These are phyloP conservation scores for Grammomys surdaster DNA, from an alignment of 2,113 vertebrate genomes.

Conservation along the genomic window DNA sequence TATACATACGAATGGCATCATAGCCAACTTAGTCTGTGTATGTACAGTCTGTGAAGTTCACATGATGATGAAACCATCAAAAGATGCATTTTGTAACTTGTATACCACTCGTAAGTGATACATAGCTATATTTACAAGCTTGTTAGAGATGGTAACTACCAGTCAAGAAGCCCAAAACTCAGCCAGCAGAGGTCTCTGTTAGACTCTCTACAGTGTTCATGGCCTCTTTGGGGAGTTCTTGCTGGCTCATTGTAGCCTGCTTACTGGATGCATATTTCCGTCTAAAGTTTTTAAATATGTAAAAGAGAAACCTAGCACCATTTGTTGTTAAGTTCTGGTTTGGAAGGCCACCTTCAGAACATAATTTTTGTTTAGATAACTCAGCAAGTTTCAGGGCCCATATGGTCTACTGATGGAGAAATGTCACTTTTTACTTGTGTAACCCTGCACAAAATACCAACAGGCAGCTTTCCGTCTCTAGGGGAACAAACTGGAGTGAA, in stretches of 20 bases:
- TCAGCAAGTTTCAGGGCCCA: not conserved
- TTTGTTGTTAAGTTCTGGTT: conserved; percentile 29
- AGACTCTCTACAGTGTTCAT: conserved; percentile 38
- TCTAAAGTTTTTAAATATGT: conserved; percentile 6
- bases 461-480: not conserved
- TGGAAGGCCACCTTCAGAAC: conserved; percentile 10
- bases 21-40: not conserved
- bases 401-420: not conserved
- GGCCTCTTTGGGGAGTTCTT: not conserved
- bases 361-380: not conserved
- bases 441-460: not conserved
- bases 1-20: not conserved
- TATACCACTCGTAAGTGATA: not conserved
- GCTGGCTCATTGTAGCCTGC: not conserved
- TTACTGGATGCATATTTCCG: conserved; percentile 50
- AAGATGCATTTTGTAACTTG: not conserved
- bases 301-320: conserved; percentile 41
- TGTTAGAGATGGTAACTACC: conserved; percentile 4
- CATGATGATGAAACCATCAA: not conserved
- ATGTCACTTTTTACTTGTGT: not conserved
- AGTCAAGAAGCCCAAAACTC: not conserved
- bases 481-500: not conserved
- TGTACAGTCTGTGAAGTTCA: not conserved
- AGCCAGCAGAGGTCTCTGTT: conserved; percentile 85
- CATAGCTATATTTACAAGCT: not conserved